Conservation (phyloP, 2,888 invertebrate genomes). For the Drosophila robusta region DNA sequence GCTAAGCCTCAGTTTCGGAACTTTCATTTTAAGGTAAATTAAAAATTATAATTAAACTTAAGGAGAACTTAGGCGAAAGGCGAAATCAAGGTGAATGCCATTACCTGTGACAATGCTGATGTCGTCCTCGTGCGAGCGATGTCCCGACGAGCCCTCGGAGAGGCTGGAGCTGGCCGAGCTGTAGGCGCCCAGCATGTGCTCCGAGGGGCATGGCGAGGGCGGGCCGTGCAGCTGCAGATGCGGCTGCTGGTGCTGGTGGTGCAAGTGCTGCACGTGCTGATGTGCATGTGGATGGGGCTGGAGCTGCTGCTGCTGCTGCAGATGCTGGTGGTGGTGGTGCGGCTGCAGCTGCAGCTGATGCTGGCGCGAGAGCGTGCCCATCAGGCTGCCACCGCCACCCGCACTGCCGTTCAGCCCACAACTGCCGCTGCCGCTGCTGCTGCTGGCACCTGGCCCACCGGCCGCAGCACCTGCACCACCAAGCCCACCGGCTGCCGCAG, state of each 20-base stretch:
- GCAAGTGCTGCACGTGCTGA: conserved; percentile 42
- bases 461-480: conserved; percentile 66
- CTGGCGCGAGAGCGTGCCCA: conserved; percentile 65
- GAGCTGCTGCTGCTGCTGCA: conserved; percentile 39
- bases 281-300: conserved; percentile 45
- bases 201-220: conserved; percentile 94
- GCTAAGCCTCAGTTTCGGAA: not conserved
- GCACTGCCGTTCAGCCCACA: conserved; percentile 39
- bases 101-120: conserved; percentile 96
- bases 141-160: conserved; percentile 89
- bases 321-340: conserved; percentile 42
- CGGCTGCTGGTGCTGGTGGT: conserved; percentile 72
- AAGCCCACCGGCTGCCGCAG: conserved; percentile 74
- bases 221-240: conserved; percentile 84
- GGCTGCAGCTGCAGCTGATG: conserved; percentile 47
- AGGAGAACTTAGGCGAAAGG: conserved; percentile 29
- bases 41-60: conserved; percentile 20
- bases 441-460: conserved; percentile 44
- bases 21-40: not conserved
- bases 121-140: conserved; percentile 90
- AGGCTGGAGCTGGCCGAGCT: conserved; percentile 96
- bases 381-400: conserved; percentile 45
- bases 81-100: conserved; percentile 33
- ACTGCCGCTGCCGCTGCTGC: conserved; percentile 17
- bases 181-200: conserved; percentile 89